These are phyloP conservation scores for Aratinga solstitialis DNA, from an alignment of 2,797 vertebrate genomes.

Conservation along the genomic window DNA sequence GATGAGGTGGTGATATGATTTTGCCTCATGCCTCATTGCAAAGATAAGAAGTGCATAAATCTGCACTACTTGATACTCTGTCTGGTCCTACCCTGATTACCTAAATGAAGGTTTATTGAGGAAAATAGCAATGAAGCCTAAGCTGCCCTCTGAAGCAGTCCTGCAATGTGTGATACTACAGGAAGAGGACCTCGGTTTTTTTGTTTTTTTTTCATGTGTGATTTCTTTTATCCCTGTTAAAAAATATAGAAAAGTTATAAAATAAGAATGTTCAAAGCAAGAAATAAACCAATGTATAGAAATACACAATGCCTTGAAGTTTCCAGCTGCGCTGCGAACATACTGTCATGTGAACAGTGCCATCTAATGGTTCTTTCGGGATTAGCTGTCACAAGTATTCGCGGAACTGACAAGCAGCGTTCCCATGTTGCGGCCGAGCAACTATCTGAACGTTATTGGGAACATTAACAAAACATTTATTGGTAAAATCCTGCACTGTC, in stretches of 20 bases:
- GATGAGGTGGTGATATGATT: neutral
- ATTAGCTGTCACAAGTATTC: neutral
- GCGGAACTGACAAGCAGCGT: neutral
- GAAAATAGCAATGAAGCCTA: neutral
- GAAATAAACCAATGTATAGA: neutral
- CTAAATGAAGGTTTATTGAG: constrained; percentile 25
- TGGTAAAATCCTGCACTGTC: neutral
- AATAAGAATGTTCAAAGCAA: neutral
- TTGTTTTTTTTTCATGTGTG: neutral
- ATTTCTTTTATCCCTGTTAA: neutral
- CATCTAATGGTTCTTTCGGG: constrained; percentile 57
- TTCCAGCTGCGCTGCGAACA: neutral
- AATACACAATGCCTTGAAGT: neutral
- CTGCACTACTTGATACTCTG: neutral
- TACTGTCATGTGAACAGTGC: constrained; percentile 55
- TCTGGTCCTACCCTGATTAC: neutral
- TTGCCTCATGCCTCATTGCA: neutral
- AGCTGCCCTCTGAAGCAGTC: neutral
- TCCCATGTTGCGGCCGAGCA: neutral
- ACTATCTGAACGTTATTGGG: neutral
- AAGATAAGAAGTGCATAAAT: neutral
- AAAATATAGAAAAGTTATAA: neutral
- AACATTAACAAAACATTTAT: neutral
- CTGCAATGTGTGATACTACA: neutral
- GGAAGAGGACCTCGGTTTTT: neutral